phyloP scores from a whole-genome alignment of 2,888 invertebrate genomes.

The Phyllotreta striolata region DNA sequence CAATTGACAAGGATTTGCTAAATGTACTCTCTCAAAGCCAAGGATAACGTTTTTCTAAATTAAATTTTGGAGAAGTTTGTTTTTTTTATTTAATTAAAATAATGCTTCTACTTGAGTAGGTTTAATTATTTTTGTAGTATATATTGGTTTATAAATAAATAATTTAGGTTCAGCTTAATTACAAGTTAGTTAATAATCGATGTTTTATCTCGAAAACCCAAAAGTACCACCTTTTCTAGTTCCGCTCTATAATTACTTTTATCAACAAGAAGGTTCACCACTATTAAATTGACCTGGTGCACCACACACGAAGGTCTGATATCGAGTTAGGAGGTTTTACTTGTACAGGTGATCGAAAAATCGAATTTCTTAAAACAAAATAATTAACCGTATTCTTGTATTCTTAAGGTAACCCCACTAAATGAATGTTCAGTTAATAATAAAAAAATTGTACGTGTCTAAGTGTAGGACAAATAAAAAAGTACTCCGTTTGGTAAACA shows the following conservation, averaged over 20 bases:
- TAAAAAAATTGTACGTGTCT: conserved; percentile 9
- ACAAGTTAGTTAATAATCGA: neutral
- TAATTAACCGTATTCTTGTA: too few relatives aligned
- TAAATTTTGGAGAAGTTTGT: conserved; percentile 16
- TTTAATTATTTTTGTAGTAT: neutral
- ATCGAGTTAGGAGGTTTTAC: neutral
- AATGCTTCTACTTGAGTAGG: conserved; percentile 3
- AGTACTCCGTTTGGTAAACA: conserved; percentile 8
- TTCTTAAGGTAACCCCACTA: too few relatives aligned
- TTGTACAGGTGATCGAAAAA: conserved; percentile 1
- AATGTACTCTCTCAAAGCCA: conserved; percentile 21
- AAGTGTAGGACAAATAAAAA: conserved; percentile 8
- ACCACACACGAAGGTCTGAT: conserved; percentile 13
- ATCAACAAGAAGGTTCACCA: neutral
- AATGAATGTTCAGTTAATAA: conserved; percentile 6
- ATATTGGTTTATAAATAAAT: neutral
- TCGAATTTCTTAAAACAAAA: neutral
- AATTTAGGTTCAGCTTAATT: neutral
- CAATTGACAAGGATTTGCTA: conserved; percentile 27
- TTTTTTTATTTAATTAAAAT: conserved; percentile 11
- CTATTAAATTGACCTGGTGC: conserved; percentile 8
- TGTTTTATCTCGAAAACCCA: conserved; percentile 2
- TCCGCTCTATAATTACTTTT: conserved; percentile 14
- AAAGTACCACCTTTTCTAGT: conserved; percentile 1
- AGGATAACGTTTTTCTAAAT: conserved; percentile 20